A percentile compares a stretch with the other conserved stretches of the same genome.
These are phyloP conservation scores for Siniperca obscura DNA, from an alignment of 2,797 vertebrate genomes.

Conservation along the genomic window DNA sequence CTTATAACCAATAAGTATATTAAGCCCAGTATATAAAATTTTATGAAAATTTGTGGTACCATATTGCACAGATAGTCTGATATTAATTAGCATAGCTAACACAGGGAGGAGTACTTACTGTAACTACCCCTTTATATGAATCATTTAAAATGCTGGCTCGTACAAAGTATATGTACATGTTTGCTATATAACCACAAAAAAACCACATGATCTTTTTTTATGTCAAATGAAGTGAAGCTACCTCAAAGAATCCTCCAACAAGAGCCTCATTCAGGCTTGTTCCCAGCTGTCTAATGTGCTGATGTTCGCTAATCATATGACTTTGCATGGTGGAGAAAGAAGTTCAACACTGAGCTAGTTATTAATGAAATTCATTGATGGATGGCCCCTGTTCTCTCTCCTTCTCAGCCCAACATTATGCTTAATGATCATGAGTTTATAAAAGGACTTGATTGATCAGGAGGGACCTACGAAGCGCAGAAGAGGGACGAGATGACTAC, in stretches of 20 bases:
- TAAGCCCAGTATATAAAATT: conserved; percentile 99
- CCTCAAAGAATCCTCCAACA: conserved; percentile 49
- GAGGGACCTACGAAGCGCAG: conserved; percentile 81
- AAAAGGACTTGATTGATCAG: conserved; percentile 91
- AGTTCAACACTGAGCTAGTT: conserved; percentile 72
- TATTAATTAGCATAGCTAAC: conserved; percentile 78
- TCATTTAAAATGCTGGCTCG: conserved; percentile 36
- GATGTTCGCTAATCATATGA: conserved; percentile 75
- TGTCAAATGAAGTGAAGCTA: conserved; percentile 55
- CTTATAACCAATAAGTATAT: conserved; percentile 99
- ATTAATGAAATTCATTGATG: conserved; percentile 84
- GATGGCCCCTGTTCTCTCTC: conserved; percentile 79
- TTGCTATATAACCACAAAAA: conserved; percentile 17
- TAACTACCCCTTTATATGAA: conserved; percentile 45
- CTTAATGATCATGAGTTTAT: conserved; percentile 91
- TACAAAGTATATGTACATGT: conserved; percentile 16
- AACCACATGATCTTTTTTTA: conserved; percentile 21
- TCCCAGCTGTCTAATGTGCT: conserved; percentile 58
- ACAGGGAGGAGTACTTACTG: conserved; percentile 48
- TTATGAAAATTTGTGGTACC: conserved; percentile 93
- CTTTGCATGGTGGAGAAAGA: conserved; percentile 70
- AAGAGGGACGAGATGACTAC: conserved; percentile 88
- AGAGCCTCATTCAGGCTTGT: conserved; percentile 64
- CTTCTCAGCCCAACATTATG: conserved; percentile 83
- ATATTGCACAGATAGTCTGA: conserved; percentile 85